These are phyloP conservation scores for Aplodontia rufa DNA, from an alignment of 2,113 vertebrate species.

Conservation along the genomic window DNA sequence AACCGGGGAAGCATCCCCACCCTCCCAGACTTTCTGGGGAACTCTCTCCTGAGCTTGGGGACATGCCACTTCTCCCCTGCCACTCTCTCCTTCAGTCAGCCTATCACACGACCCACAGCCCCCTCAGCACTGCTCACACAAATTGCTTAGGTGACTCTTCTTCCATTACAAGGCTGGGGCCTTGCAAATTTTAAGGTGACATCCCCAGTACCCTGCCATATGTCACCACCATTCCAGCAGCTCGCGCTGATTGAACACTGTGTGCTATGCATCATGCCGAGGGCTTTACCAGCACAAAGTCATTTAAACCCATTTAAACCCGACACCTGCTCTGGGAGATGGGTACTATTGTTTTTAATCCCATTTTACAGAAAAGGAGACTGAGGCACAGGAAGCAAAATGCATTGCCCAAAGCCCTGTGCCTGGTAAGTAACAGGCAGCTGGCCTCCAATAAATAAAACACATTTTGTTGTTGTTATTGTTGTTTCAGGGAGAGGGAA, in stretches of 20 bases:
- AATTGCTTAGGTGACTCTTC: not conserved
- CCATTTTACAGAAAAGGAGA: constrained; percentile 2
- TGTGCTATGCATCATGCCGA: not conserved
- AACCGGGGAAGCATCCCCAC: not conserved
- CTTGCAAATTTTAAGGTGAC: not conserved
- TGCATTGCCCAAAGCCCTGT: not conserved
- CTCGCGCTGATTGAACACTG: not conserved
- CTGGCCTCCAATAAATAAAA: not conserved
- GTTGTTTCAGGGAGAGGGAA: not conserved
- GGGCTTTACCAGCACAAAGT: not conserved
- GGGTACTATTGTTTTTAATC: not conserved
- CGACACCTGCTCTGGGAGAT: not conserved
- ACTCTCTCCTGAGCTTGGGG: not conserved
- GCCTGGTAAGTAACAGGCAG: not conserved
- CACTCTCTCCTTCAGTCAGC: not conserved
- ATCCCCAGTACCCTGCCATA: not conserved
- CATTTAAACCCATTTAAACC: not conserved
- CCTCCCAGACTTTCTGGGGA: no score
- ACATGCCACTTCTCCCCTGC: not conserved
- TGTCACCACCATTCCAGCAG: not conserved
- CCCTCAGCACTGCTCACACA: not conserved
- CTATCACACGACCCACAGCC: not conserved
- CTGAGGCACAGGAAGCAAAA: not conserved
- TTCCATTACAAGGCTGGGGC: not conserved
- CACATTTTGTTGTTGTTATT: not conserved